phyloP scores from a whole-genome alignment of 2,888 invertebrate genomes.

The Neoascia interrupta region DNA sequence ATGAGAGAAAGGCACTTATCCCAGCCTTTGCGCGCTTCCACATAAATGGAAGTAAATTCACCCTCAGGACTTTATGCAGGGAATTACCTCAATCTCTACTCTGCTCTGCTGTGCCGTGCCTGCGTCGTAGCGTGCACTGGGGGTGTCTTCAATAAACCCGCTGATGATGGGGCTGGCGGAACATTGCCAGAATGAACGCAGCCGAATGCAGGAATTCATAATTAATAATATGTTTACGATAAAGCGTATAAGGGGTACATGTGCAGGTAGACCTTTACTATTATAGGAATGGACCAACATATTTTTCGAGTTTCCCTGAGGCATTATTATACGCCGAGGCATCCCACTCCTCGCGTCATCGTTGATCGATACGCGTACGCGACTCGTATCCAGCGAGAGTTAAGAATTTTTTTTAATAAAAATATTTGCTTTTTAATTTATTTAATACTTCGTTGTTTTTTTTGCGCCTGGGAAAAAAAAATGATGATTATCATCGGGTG shows the following conservation, averaged over 20 bases:
- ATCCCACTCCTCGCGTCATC: too few species aligned
- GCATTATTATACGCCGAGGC: too few species aligned
- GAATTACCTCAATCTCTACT: conserved; percentile 42
- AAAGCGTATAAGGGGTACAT: conserved; percentile 13
- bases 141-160: neutral
- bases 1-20: conserved; percentile 50
- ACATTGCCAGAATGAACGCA: conserved; percentile 26
- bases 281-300: conserved; percentile 35
- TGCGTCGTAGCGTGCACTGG: neutral
- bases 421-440: conserved; percentile 32
- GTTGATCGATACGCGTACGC: too few species aligned
- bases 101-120: neutral
- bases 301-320: conserved; percentile 19
- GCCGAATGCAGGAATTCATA: conserved; percentile 63
- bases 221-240: conserved; percentile 61
- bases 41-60: conserved; percentile 45
- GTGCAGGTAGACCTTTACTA: neutral
- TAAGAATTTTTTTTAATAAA: conserved; percentile 44
- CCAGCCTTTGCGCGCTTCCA: conserved; percentile 17
- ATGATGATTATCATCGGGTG: conserved; percentile 24
- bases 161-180: conserved; percentile 1
- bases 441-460: too few species aligned
- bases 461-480: conserved; percentile 1
- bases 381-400: conserved; percentile 9
- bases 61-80: conserved; percentile 37